phyloP scores from a whole-genome alignment of 2,888 invertebrate species.

The Pecten maximus region DNA sequence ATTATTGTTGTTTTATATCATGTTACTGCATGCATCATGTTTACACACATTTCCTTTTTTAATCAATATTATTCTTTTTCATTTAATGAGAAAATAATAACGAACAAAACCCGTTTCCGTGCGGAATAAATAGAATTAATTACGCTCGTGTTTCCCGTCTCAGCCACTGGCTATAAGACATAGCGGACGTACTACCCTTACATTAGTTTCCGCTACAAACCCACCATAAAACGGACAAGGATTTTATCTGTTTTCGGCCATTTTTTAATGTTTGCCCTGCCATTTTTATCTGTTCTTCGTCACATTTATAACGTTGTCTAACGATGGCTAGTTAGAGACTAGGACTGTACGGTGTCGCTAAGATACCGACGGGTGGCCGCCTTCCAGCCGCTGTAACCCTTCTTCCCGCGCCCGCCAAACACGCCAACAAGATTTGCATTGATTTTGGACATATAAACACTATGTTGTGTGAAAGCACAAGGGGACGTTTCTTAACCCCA shows the following conservation, averaged over 20 bases:
- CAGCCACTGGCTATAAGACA: neutral
- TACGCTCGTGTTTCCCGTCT: neutral
- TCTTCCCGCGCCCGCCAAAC: conserved; percentile 8
- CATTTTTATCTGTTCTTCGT: conserved; percentile 33
- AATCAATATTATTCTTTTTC: neutral
- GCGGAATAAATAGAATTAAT: neutral
- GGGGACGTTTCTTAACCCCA: neutral
- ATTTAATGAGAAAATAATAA: neutral
- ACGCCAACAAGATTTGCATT: conserved; percentile 31
- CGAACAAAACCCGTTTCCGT: neutral
- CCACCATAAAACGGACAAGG: neutral
- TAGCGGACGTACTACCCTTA: neutral
- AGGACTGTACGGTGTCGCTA: neutral
- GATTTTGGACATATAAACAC: conserved; percentile 17
- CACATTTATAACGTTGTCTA: neutral
- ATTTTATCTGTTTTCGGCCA: conserved; percentile 2
- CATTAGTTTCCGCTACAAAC: neutral
- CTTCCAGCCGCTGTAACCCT: neutral
- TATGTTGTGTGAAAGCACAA: neutral
- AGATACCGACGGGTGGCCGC: neutral
- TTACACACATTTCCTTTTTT: neutral
- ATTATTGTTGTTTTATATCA: no score
- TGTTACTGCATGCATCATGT: neutral
- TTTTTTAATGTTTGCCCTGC: neutral
- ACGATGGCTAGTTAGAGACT: neutral